Percentiles rank a stretch among this genome's conserved stretches.
Conservation (phyloP, 2,888 invertebrate genomes). For the Heliconius sara region DNA sequence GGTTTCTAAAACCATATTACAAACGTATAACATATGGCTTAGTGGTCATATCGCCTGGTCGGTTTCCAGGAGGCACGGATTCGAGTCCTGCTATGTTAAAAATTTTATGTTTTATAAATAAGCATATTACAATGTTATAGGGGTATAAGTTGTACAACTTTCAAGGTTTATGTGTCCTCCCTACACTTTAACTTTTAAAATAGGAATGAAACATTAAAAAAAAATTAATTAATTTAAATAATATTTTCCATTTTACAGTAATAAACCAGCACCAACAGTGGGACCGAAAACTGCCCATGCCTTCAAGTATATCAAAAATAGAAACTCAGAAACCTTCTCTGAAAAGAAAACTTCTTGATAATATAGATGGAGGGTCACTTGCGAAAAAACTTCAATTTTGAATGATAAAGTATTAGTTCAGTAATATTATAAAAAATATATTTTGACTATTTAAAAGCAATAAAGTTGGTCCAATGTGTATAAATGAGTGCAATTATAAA, state of each 20-base stretch:
- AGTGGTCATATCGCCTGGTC: too few relatives aligned
- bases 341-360: conserved; percentile 90
- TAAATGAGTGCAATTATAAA: conserved; percentile 41
- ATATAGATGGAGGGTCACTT: conserved; percentile 87
- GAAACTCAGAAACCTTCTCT: conserved; percentile 87
- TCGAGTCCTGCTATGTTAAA: too few relatives aligned
- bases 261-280: conserved; percentile 93
- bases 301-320: conserved; percentile 85
- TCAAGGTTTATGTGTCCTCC: too few relatives aligned
- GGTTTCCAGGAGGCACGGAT: too few relatives aligned
- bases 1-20: too few relatives aligned
- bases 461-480: conserved; percentile 20
- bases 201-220: not conserved
- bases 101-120: too few relatives aligned
- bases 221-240: conserved; percentile 9
- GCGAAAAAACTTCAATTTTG: conserved; percentile 88
- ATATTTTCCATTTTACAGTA: conserved; percentile 76
- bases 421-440: not conserved
- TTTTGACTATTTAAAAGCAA: not conserved
- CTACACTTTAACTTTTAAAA: not conserved
- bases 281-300: conserved; percentile 93
- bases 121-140: too few relatives aligned
- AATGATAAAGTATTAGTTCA: not conserved
- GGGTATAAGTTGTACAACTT: too few relatives aligned
- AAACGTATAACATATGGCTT: too few relatives aligned